Percentiles rank a stretch among this genome's conserved stretches.
phyloP scores from a whole-genome alignment of 2,113 vertebrate genomes.

The Lates calcarifer region DNA sequence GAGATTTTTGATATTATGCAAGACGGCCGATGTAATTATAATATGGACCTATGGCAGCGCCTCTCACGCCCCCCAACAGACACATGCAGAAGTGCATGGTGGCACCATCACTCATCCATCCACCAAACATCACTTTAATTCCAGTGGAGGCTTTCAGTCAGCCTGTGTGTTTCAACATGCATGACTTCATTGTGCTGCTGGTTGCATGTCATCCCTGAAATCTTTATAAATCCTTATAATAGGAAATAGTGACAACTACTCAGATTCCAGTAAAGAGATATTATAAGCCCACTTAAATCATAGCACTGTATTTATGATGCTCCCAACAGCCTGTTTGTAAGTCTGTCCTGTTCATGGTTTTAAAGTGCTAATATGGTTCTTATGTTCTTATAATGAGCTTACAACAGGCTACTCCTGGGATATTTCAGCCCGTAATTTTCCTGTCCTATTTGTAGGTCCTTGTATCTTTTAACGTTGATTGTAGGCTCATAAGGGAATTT shows the following conservation, averaged over 20 bases:
- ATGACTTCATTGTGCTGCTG: neutral
- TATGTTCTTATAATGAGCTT: neutral
- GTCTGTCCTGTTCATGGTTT: neutral
- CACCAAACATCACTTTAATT: conserved; percentile 36
- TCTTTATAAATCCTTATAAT: neutral
- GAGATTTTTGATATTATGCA: conserved; percentile 79
- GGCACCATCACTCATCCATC: conserved; percentile 55
- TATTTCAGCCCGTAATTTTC: neutral
- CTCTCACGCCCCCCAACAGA: conserved; percentile 77
- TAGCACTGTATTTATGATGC: neutral
- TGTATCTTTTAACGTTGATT: neutral
- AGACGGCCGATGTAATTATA: conserved; percentile 73
- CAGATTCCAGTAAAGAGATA: neutral
- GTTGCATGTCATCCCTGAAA: neutral
- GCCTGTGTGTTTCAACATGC: neutral
- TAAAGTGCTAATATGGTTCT: neutral
- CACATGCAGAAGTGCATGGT: conserved; percentile 67
- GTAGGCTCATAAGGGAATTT: neutral
- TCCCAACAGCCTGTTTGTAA: neutral
- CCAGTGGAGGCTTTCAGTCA: neutral
- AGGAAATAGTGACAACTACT: neutral
- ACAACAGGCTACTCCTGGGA: neutral
- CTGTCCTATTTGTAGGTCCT: neutral
- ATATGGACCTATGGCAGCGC: conserved; percentile 68
- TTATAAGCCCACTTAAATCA: neutral